Evolutionary conservation across 2,113 vertebrate genomes (phyloP).

Genomic region (Zosterops pallidus): DNA sequence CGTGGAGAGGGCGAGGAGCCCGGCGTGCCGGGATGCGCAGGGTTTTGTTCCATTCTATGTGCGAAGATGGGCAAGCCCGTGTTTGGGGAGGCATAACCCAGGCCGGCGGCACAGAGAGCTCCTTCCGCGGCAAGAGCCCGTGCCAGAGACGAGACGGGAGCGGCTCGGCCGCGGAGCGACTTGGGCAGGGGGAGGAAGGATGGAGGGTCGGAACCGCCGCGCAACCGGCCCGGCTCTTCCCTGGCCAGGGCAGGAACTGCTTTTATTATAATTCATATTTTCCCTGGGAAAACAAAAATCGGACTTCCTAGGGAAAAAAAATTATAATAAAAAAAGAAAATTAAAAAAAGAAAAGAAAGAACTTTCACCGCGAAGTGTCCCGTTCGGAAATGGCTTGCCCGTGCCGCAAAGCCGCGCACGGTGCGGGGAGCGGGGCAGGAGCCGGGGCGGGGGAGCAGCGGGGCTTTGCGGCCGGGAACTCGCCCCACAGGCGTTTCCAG

Average conservation of each 20-base stretch:
- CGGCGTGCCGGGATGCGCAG: not conserved
- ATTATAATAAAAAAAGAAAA: no score
- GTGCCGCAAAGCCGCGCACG: not conserved
- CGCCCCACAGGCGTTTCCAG: not conserved
- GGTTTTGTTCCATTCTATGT: fast-evolving
- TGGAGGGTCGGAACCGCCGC: not conserved
- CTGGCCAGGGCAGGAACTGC: not conserved
- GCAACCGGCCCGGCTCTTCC: not conserved
- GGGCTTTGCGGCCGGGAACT: not conserved
- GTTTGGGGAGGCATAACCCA: not conserved
- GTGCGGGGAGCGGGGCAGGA: not conserved
- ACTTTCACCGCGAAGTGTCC: not conserved
- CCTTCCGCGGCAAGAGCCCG: not conserved
- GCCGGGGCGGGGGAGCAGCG: no score
- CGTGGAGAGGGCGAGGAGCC: not conserved
- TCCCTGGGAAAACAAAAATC: not conserved
- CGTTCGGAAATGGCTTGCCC: not conserved
- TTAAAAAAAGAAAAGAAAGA: not conserved
- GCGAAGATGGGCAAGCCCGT: not conserved
- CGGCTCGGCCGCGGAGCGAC: not conserved
- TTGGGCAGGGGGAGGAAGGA: not conserved
- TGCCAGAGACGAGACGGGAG: not conserved
- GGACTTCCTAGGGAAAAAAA: not conserved
- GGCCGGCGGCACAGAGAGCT: not conserved
- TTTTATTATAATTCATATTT: not conserved